Conservation (phyloP, 2,113 vertebrate species). For the Chionomys nivalis region DNA sequence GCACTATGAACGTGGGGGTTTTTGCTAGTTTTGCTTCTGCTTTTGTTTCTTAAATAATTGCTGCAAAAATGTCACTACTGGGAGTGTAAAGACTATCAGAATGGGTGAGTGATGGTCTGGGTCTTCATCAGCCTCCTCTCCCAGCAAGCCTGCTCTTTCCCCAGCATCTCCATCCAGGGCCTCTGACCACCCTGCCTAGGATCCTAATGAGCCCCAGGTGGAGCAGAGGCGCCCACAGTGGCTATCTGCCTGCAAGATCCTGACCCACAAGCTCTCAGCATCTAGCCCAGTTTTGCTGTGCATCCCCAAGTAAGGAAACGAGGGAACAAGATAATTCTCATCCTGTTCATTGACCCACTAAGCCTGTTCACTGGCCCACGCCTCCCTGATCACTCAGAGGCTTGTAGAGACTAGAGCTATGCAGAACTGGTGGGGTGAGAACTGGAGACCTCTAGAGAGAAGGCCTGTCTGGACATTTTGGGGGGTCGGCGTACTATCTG, state of each 20-base stretch:
- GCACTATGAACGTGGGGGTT: background rate
- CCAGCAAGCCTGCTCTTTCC: background rate
- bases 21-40: background rate
- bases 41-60: slow-evolving; percentile 54
- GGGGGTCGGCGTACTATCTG: too few relatives aligned
- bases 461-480: background rate
- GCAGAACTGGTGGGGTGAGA: background rate
- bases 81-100: slow-evolving; percentile 25
- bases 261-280: rapidly evolving
- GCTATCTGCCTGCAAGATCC: background rate
- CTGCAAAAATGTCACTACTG: slow-evolving; percentile 61
- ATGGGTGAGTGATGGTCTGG: slow-evolving; percentile 1
- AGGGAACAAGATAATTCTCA: background rate
- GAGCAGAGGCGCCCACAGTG: background rate
- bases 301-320: background rate
- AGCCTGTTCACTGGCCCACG: background rate
- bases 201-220: background rate
- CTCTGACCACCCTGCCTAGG: background rate
- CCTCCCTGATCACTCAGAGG: background rate
- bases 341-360: background rate
- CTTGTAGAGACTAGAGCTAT: background rate
- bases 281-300: background rate
- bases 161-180: slow-evolving; percentile 6
- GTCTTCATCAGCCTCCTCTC: background rate
- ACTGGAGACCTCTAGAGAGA: background rate